Conservation (phyloP, 1,140 invertebrate species). For the Chironomus striatipennis region DNA sequence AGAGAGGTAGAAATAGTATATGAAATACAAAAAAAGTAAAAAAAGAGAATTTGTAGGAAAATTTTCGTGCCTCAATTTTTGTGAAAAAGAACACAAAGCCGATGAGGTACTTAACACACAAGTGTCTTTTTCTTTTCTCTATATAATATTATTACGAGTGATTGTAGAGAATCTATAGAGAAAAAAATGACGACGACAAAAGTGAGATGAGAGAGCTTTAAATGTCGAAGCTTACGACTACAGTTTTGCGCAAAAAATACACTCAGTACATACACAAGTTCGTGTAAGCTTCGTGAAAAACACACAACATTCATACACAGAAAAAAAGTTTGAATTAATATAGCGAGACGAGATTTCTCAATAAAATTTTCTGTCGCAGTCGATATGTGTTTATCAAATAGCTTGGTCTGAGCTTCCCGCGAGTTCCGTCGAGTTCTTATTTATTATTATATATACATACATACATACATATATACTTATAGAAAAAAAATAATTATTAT, state of each 20-base stretch:
- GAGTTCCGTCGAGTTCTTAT: constrained; percentile 5
- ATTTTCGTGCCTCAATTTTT: background rate
- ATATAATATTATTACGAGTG: no score
- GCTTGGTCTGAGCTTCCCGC: background rate
- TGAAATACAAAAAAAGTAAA: background rate
- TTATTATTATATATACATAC: background rate
- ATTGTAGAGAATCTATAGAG: background rate
- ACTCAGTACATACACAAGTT: background rate
- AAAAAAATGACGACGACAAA: background rate
- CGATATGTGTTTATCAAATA: constrained; percentile 21
- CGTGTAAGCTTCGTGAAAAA: constrained; percentile 3
- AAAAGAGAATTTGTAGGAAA: background rate
- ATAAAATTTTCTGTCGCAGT: constrained; percentile 21
- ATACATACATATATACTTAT: background rate
- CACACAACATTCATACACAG: background rate
- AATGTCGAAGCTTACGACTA: background rate
- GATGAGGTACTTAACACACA: background rate
- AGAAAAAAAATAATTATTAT: background rate
- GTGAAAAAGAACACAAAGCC: background rate
- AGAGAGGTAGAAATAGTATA: background rate
- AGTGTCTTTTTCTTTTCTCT: background rate
- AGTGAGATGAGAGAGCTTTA: background rate
- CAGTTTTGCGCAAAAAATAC: background rate
- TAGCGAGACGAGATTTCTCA: constrained; percentile 17
- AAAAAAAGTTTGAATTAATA: background rate